Evolutionary conservation across 1,140 invertebrate species (phyloP).

Genomic region (Holcopasites calliopsidis): DNA sequence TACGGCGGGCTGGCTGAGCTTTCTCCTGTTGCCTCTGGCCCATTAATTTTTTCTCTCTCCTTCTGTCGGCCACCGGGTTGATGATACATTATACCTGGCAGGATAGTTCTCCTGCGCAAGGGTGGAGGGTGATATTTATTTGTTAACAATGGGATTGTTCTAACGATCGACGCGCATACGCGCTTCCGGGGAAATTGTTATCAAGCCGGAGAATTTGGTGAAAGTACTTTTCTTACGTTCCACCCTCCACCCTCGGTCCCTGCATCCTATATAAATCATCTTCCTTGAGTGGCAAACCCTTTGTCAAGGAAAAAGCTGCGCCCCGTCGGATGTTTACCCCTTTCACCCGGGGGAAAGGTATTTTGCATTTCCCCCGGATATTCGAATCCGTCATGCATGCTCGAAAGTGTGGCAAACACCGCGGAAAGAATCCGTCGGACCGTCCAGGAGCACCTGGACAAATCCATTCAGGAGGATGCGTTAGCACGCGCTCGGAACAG

Average conservation of each 20-base stretch:
- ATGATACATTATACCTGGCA: neutral
- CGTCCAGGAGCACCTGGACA: constrained; percentile 52
- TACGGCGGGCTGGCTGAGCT: neutral
- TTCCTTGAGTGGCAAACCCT: no score
- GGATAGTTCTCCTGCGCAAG: neutral
- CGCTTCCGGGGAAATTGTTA: no score
- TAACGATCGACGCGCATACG: no score
- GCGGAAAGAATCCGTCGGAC: constrained; percentile 46
- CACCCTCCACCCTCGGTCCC: no score
- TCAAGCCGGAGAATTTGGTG: no score
- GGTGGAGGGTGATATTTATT: neutral
- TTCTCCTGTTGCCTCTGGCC: neutral
- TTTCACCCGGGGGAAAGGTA: neutral
- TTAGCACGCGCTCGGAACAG: constrained; percentile 51
- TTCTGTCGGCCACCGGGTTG: neutral
- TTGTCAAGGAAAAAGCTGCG: no score
- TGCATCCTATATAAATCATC: no score
- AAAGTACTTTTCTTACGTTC: no score
- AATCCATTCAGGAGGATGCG: constrained; percentile 45
- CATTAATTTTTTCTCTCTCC: constrained; percentile 11
- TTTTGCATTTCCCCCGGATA: neutral
- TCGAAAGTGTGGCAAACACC: constrained; percentile 16
- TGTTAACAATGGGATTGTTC: neutral
- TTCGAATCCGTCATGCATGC: neutral
- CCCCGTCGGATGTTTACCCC: neutral